Evolutionary conservation across 2,888 invertebrate species (phyloP).

Genomic region (Galerucella pusilla): DNA sequence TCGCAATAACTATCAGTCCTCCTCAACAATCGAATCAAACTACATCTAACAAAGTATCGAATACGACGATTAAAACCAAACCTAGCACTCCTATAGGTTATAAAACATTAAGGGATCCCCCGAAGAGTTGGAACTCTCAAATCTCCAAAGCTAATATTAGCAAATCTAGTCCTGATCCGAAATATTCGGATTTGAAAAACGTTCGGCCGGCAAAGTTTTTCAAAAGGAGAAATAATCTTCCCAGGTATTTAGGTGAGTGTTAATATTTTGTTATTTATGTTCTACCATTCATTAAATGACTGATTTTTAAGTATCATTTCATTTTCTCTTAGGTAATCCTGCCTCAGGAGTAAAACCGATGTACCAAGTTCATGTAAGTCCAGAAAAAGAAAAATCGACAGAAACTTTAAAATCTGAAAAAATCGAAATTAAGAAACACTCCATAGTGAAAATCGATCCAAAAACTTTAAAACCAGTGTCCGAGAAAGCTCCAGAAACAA

Average conservation of each 20-base stretch:
- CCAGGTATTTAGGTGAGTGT: constrained; percentile 62
- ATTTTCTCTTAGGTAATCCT: constrained; percentile 64
- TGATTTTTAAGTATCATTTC: neutral
- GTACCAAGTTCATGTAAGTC: constrained; percentile 66
- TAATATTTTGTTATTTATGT: neutral
- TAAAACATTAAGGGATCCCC: constrained; percentile 71
- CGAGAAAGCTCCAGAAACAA: constrained; percentile 61
- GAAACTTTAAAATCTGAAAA: constrained; percentile 50
- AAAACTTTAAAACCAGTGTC: constrained; percentile 70
- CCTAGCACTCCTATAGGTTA: constrained; percentile 66
- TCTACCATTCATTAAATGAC: neutral
- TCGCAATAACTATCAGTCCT: constrained; percentile 45
- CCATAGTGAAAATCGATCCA: constrained; percentile 69
- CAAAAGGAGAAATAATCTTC: constrained; percentile 69
- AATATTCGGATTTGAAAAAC: constrained; percentile 57
- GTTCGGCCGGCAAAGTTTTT: constrained; percentile 69
- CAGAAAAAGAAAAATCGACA: constrained; percentile 60
- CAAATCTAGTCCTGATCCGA: constrained; percentile 50
- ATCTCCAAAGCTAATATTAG: constrained; percentile 66
- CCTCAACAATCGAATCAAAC: constrained; percentile 21
- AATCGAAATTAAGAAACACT: constrained; percentile 63
- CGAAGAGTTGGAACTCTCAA: constrained; percentile 73
- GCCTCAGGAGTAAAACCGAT: constrained; percentile 72
- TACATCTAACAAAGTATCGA: constrained; percentile 34
- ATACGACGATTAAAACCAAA: constrained; percentile 54